Base-by-base conservation (phyloP, 1,140 invertebrate species). In the Nylanderia fulva region DNA sequence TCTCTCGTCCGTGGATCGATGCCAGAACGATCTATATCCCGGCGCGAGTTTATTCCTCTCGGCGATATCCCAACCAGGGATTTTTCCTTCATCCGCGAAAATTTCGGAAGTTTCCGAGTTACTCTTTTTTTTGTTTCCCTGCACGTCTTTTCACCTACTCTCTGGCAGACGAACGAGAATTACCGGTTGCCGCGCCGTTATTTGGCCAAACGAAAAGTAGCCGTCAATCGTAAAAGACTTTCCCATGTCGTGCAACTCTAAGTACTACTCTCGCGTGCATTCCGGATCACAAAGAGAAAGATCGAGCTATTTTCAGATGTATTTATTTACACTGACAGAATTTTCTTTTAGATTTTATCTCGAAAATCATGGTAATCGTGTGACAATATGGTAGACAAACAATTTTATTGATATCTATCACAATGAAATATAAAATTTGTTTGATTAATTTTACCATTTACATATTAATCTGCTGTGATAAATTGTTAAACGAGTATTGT, bases 11-110 rank as follows among this genome's bases (percentile, higher is more conserved):
- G 29, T 68, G 75, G 80, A 84, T 68, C 75, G 36, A 79, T 39
- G 75, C 75, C 60, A 77, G 75, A 77, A 66, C 13, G 33, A 45
- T 76, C 24, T 61, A 48, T 84, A 61, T 60, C 29, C 52, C 36
- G 8, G 42, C 24, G 42, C 61, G n/a, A n/a, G n/a, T n/a, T n/a
- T n/a, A n/a, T 83, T 15, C 68, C 75, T 36, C 33, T 75, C 54
- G 33, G 13, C 11, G 58, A 33, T 61, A 48, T 76, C 60, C 42
- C 39, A 9, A 45, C 39, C 36, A 33, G 13, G 13, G 29, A 1
- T 52, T 79, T 54, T 68, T 29, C 61, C n/a, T n/a, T n/a, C n/a
- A n/a, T n/a, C 4, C 45, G 39, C 8, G 24, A 9, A 33, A 79
- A 80, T 69, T 24, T 69, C 63, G 3, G 3, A 56, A 68, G 48